These are phyloP conservation scores for Antedon mediterranea DNA, from an alignment of 53 echinoderm and acorn worm species.

Conservation along the genomic window DNA sequence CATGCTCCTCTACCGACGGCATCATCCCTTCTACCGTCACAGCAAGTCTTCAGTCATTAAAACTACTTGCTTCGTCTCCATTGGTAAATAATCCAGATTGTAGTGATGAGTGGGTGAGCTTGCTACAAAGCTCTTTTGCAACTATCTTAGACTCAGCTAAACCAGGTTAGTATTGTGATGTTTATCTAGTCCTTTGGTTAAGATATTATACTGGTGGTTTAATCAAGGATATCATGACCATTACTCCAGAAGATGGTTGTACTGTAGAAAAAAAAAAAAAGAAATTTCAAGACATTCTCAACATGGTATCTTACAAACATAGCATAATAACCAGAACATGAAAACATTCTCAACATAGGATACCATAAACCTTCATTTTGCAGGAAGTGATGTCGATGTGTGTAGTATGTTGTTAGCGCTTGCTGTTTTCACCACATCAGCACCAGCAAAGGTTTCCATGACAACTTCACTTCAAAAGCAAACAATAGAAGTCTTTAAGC, in stretches of 20 bases:
- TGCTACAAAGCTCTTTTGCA: constrained; percentile 73
- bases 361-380: constrained; percentile 7
- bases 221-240: no score
- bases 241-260: no score
- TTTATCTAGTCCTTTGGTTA: no score
- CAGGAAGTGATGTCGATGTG: constrained; percentile 61
- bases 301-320: no score
- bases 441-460: constrained; percentile 61
- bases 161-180: constrained; percentile 32
- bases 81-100: constrained; percentile 48
- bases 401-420: constrained; percentile 68
- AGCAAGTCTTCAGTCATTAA: constrained; percentile 64
- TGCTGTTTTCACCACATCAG: constrained; percentile 73
- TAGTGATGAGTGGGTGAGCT: constrained; percentile 77
- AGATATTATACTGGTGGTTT: no score
- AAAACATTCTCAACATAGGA: no score
- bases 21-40: constrained; percentile 72
- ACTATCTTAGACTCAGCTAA: constrained; percentile 74
- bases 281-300: no score
- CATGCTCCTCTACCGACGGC: constrained; percentile 61
- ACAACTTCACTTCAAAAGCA: constrained; percentile 70
- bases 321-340: no score
- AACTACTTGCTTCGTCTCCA: constrained; percentile 45
- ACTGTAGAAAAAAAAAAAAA: no score
- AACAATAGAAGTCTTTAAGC: constrained; percentile 63